Percentiles rank a stretch among this genome's conserved stretches.
phyloP scores from a whole-genome alignment of 2,113 vertebrate species.

The Eclectus roratus region DNA sequence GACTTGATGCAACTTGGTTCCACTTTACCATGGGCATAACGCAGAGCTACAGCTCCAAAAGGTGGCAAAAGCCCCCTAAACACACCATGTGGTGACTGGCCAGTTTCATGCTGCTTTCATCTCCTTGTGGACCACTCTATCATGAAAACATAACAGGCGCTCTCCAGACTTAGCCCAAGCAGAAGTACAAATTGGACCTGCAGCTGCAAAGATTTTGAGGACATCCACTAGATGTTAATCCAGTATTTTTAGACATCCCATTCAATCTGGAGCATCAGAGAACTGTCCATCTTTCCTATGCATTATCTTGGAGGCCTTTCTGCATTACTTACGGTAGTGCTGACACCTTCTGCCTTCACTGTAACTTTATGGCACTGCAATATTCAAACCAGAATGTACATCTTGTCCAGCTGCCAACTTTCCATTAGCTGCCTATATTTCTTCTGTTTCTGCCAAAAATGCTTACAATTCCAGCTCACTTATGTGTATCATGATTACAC shows the following conservation, averaged over 20 bases:
- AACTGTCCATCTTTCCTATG: background rate
- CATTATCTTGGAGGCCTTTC: background rate
- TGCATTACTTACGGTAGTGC: background rate
- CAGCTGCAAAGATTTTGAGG: background rate
- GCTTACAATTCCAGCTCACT: background rate
- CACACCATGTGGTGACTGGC: background rate
- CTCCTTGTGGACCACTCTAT: background rate
- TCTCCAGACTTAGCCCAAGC: background rate
- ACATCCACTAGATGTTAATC: background rate
- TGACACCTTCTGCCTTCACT: conserved; percentile 20
- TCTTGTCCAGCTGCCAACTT: conserved; percentile 13
- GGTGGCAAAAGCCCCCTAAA: background rate
- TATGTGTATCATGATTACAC: background rate
- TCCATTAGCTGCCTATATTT: conserved; percentile 5
- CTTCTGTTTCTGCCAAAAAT: background rate
- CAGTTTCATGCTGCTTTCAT: rapidly evolving
- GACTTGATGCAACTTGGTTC: background rate
- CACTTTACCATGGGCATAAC: background rate
- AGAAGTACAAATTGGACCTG: background rate
- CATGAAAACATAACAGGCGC: rapidly evolving
- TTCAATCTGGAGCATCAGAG: background rate
- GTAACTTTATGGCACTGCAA: background rate
- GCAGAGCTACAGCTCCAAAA: background rate
- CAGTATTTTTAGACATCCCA: background rate
- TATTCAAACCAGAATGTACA: background rate